Evolutionary conservation across 2,888 invertebrate species (phyloP), one percentile per base, ranked within the genome.

Genomic region (Prosopocoilus inquinatus): DNA sequence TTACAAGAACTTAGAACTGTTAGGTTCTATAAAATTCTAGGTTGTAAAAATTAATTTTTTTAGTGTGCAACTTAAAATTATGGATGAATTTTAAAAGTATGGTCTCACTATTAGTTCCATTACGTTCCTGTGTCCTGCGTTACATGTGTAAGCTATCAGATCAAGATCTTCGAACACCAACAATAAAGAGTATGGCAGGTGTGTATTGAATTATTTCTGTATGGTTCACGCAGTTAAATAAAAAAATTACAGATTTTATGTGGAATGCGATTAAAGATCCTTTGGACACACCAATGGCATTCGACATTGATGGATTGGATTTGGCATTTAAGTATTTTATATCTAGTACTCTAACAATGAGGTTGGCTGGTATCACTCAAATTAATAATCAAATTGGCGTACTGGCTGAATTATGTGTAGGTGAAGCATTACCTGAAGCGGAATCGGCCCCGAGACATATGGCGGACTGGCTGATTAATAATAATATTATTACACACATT

Each of bases 271-370:
- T 95, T 41, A 94, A 95, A 71, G 95, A 96, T 78, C 94, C 95
- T 0, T 78, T 93, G 47, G 93, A 94, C 70, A 86, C 90, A 1
- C 91, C 91, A 1, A 79, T 91, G 33, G 87, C 88, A n/a, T 94
- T 94, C 71, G 95, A 95, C 70, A 83, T 85, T 1, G 95, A 96
- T 72, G 96, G 95, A 1, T 79, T 96, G 36, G 90, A 92, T 56
- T 78, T 96, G 61, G 96, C 96, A n/a, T 95, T 94, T 75, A 96
- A 96, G 75, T 96, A 95, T 78, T 96, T 96, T 74, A 94, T 91
- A 60, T 95, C 95, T 65, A 92, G 94, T 50, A 96, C 96, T 1
- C 76, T 96, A 57, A 96, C 96, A 0, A 95, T 96, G 90, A 82
- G 96, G 57, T 77, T 96, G 54, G 93, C 95, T 9, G 96, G 96